Conservation (phyloP, 2,113 vertebrate species). For the Gnathochromis pfefferi region DNA sequence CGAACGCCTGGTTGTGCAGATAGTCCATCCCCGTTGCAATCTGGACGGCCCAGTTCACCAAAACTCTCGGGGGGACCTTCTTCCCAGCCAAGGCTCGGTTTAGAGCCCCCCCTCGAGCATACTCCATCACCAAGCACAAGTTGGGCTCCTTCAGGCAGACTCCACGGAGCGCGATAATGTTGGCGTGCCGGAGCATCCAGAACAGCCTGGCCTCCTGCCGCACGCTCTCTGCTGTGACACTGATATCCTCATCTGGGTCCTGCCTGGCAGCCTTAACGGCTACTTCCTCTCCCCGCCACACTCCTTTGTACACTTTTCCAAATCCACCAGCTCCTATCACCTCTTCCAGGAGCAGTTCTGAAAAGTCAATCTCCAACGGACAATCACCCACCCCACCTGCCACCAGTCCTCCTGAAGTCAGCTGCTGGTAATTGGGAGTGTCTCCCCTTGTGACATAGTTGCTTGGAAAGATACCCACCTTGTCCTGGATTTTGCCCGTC, state of each 20-base stretch:
- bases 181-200: constrained; percentile 82
- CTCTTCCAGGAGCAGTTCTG: constrained; percentile 80
- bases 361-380: constrained; percentile 81
- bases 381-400: constrained; percentile 60
- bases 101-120: constrained; percentile 82
- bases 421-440: constrained; percentile 59
- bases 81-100: constrained; percentile 82
- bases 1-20: constrained; percentile 83
- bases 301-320: constrained; percentile 84
- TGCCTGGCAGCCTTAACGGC: constrained; percentile 85
- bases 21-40: constrained; percentile 88
- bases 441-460: constrained; percentile 81
- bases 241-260: constrained; percentile 84
- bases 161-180: constrained; percentile 83
- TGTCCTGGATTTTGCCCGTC: constrained; percentile 85
- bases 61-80: constrained; percentile 81
- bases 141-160: constrained; percentile 83
- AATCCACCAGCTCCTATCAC: constrained; percentile 89
- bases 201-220: constrained; percentile 86
- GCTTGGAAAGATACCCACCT: constrained; percentile 87
- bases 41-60: constrained; percentile 93
- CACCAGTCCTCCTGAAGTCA: constrained; percentile 55
- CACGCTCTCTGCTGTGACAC: constrained; percentile 79
- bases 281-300: constrained; percentile 79
- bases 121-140: constrained; percentile 90